Percentiles rank a stretch among this genome's conserved stretches.
phyloP scores from a whole-genome alignment of 2,888 invertebrate species.

The Lasioglossum marginatum region DNA sequence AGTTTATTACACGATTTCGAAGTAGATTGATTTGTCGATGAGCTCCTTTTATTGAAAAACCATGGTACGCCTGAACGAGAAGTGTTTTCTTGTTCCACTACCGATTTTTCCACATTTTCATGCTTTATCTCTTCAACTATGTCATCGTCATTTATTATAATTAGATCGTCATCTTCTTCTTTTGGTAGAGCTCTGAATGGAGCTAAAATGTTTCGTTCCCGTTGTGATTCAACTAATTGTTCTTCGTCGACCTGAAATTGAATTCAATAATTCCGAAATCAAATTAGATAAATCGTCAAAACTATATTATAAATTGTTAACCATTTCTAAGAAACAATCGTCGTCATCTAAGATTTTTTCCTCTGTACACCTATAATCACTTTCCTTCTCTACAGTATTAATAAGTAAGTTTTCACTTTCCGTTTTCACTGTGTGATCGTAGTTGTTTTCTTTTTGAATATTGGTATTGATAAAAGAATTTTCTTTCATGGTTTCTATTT shows the following conservation, averaged over 20 bases:
- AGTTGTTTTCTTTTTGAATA: neutral
- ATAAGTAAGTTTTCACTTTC: neutral
- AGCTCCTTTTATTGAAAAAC: neutral
- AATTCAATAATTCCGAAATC: neutral
- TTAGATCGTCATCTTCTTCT: constrained; percentile 36
- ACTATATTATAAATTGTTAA: constrained; percentile 71
- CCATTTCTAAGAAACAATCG: constrained; percentile 78
- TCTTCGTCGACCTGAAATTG: constrained; percentile 45
- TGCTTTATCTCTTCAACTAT: neutral
- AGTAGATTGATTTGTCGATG: neutral
- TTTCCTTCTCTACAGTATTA: neutral
- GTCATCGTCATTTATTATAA: constrained; percentile 34
- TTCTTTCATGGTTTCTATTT: neutral
- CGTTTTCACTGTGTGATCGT: neutral
- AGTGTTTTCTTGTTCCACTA: neutral
- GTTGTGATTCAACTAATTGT: constrained; percentile 11
- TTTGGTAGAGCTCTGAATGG: constrained; percentile 32
- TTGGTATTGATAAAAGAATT: neutral
- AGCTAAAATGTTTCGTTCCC: neutral
- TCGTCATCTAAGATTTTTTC: constrained; percentile 54
- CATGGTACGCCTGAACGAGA: neutral
- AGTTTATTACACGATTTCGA: neutral
- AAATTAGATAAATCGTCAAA: neutral
- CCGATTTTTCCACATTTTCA: neutral
- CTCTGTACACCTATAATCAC: neutral